phyloP scores from a whole-genome alignment of 1,140 invertebrate species.

The Sycophila sp. region DNA sequence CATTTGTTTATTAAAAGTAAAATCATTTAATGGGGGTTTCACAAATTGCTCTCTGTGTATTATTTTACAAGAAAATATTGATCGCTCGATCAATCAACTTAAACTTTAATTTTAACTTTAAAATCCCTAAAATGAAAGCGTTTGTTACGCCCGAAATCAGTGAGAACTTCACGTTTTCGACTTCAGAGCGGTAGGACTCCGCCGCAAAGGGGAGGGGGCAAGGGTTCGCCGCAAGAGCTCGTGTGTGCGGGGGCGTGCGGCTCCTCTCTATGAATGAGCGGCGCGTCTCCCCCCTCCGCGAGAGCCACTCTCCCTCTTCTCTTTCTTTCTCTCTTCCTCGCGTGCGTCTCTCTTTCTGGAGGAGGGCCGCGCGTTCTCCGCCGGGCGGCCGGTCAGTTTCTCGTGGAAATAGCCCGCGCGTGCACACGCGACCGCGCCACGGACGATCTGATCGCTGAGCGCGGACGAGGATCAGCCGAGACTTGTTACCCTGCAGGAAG shows the following conservation, averaged over 20 bases:
- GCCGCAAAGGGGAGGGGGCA: too few species aligned
- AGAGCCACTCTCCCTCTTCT: constrained; percentile 33
- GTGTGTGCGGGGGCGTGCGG: constrained; percentile 57
- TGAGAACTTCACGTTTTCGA: too few species aligned
- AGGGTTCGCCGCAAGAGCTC: constrained; percentile 42
- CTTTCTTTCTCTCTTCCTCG: constrained; percentile 46
- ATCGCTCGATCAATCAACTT: too few species aligned
- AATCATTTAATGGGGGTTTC: too few species aligned
- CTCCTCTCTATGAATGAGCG: constrained; percentile 57
- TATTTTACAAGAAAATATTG: too few species aligned
- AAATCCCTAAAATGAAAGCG: too few species aligned
- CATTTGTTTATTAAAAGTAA: too few species aligned
- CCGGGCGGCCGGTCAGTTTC: constrained; percentile 57
- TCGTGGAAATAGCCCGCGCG: constrained; percentile 52
- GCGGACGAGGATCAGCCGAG: neutral
- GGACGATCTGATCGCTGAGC: neutral
- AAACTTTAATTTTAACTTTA: too few species aligned
- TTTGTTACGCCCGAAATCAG: too few species aligned
- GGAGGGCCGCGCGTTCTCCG: constrained; percentile 42
- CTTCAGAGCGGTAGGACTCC: too few species aligned
- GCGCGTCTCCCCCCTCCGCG: constrained; percentile 51
- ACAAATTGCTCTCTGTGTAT: too few species aligned
- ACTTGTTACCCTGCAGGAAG: neutral
- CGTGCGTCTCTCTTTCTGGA: constrained; percentile 39
- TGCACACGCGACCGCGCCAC: neutral